A percentile compares a stretch with the other conserved stretches of the same genome.
phyloP scores from a whole-genome alignment of 2,797 vertebrate species.

The Sebastes oblongus region DNA sequence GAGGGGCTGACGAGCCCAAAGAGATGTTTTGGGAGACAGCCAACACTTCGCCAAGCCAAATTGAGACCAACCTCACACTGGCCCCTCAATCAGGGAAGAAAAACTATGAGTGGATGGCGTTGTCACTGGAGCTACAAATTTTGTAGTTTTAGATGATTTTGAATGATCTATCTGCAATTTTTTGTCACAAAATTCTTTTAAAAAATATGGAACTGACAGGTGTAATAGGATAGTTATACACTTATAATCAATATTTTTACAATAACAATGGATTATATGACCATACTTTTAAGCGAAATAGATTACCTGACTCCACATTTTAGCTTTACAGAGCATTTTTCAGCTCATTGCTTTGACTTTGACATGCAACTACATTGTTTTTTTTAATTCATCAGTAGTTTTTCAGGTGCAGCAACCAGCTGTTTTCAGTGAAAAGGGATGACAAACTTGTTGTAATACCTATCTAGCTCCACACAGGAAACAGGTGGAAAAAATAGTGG shows the following conservation, averaged over 20 bases:
- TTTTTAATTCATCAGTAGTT: neutral
- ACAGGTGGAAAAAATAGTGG: neutral
- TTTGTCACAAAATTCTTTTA: neutral
- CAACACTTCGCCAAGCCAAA: constrained; percentile 61
- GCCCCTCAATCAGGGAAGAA: constrained; percentile 31
- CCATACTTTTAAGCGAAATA: neutral
- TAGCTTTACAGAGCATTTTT: neutral
- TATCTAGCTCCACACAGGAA: neutral
- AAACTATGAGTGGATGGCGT: constrained; percentile 11
- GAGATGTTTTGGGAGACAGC: constrained; percentile 75
- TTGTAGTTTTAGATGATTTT: neutral
- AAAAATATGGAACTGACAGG: neutral
- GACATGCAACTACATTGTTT: neutral
- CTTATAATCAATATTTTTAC: neutral
- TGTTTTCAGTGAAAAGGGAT: neutral
- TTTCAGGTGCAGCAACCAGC: neutral
- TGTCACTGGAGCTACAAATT: neutral
- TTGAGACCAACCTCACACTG: constrained; percentile 45
- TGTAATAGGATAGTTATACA: neutral
- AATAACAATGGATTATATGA: neutral
- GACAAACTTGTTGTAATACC: neutral
- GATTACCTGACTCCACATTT: neutral
- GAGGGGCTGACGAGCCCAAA: constrained; percentile 64
- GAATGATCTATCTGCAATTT: neutral
- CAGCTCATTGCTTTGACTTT: neutral